Evolutionary conservation across 1,140 invertebrate genomes (phyloP), one percentile per base, ranked within the genome.

Genomic region (Drosophila ambigua): DNA sequence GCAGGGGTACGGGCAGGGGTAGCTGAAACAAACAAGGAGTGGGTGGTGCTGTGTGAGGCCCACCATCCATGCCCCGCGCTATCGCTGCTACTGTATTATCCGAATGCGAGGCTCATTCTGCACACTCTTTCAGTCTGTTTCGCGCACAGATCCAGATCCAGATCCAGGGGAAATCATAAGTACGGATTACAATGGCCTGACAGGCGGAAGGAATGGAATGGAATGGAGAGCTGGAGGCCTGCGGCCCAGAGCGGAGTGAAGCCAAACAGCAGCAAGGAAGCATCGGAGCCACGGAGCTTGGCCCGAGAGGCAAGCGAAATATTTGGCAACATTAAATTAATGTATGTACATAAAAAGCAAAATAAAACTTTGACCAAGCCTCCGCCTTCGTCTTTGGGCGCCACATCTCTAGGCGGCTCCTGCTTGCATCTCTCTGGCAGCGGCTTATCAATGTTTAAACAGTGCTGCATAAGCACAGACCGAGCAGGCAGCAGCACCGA

Each of bases 371-470:
- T 76, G 74, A 73, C 76, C 80, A 79, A 54, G 35, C 26, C 50
- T 8, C 15, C 44, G 50, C 9, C 28, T 9, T 5, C 28, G 11
- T 20, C 13, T 11, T 16, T 7, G 43, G 20, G 20, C 20, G 0
- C 2, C 20, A 20, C 20, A 2, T 41, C 46, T 39, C 31, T 45
- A 20, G 20, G 20, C 20, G 20, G 1, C 13, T 65, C 43, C n/a
- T 5, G 5, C 43, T 23, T 45, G 31, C 35, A 31, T 15, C 26
- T 58, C 48, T 44, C 15, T 31, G 49, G 11, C 11, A 49, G 43
- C 43, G 48, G 61, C 79, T 83, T 83, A 83, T 83, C 79, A 83
- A 84, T 83, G 79, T 83, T 83, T 83, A 84, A 83, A 79, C 79
- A 83, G 79, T 60, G 78, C 62, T 65, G 66, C 77, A 75, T 35